Evolutionary conservation across 2,888 invertebrate species (phyloP).

Genomic region (Eupithecia subumbrata): DNA sequence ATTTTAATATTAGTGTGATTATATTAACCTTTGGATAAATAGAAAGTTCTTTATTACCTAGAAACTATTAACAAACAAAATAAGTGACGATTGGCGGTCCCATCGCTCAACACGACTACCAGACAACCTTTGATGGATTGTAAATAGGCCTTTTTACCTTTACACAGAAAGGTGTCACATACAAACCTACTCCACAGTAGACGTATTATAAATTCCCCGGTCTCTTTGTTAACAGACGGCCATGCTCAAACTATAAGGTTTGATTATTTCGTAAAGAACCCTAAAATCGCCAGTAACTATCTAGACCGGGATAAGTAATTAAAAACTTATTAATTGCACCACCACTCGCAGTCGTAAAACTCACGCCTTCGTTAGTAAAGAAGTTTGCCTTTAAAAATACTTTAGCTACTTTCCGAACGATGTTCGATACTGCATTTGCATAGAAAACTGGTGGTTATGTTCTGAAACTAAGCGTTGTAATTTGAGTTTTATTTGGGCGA

Average conservation of each 20-base stretch:
- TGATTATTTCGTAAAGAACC: neutral
- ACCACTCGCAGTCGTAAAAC: constrained; percentile 67
- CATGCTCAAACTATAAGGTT: neutral
- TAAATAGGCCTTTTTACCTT: too few species aligned
- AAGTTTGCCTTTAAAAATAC: constrained; percentile 72
- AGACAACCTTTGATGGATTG: too few species aligned
- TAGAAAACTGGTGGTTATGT: neutral
- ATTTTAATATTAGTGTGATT: too few species aligned
- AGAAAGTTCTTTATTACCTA: too few species aligned
- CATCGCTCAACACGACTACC: neutral
- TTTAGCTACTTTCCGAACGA: constrained; percentile 55
- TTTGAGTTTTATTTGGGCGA: too few species aligned
- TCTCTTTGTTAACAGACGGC: too few species aligned
- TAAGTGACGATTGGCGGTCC: too few species aligned
- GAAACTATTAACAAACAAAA: too few species aligned
- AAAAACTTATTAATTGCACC: constrained; percentile 76
- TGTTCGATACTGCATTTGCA: constrained; percentile 44
- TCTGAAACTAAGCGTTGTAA: neutral
- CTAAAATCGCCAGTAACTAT: constrained; percentile 44
- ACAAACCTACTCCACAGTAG: too few species aligned
- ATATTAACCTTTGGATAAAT: too few species aligned
- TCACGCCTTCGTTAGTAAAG: constrained; percentile 61
- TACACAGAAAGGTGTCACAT: too few species aligned
- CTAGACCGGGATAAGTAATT: constrained; percentile 61
- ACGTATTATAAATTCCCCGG: too few species aligned